Evolutionary conservation across 2,797 vertebrate genomes (phyloP), one percentile per base, ranked within the genome.

Genomic region (Periophthalmus magnuspinnatus): DNA sequence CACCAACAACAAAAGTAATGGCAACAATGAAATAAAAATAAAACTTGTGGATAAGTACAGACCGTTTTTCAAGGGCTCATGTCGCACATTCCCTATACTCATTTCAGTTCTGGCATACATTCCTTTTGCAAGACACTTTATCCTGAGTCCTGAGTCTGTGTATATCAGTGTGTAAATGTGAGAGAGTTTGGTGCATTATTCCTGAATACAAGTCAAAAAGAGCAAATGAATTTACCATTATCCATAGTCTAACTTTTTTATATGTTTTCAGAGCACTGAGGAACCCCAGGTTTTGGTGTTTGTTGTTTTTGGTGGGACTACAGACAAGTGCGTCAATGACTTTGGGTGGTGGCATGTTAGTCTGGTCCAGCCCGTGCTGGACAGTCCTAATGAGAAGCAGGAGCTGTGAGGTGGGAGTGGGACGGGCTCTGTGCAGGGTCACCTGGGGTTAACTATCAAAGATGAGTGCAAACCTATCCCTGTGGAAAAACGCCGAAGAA

Each of bases 401-500:
- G 86, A 92, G 85, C 82, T 68, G 76, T 69, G 79, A 88, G 85
- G 88, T 92, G 90, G 90, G 91, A 92, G 89, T 85, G 84, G 87
- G 87, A 80, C 81, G 63, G 81, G 84, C 88, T 88, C 81, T 83
- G 67, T 84, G 87, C 86, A 84, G 83, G 92, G 93, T 94, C 92
- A 88, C 81, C 65, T 72, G 69, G 84, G 92, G 92, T 94, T 93
- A 93, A 93, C 93, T 93, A 92, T 93, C 93, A 94, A 93, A 94
- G 94, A 93, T 93, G 92, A 94, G 92, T 92, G 91, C 93, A 94
- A 93, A 93, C 90, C 80, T 91, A 92, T 93, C 92, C 91, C 89
- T 92, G 91, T 93, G 92, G 91, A 93, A 94, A 93, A 91, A 77
- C 81, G 68, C 78, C 7, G 91, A 91, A 83, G 90, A 92, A 93